Evolutionary conservation across 2,113 vertebrate species (phyloP), one percentile per base, ranked within the genome.

Genomic region (Petromus typicus): DNA sequence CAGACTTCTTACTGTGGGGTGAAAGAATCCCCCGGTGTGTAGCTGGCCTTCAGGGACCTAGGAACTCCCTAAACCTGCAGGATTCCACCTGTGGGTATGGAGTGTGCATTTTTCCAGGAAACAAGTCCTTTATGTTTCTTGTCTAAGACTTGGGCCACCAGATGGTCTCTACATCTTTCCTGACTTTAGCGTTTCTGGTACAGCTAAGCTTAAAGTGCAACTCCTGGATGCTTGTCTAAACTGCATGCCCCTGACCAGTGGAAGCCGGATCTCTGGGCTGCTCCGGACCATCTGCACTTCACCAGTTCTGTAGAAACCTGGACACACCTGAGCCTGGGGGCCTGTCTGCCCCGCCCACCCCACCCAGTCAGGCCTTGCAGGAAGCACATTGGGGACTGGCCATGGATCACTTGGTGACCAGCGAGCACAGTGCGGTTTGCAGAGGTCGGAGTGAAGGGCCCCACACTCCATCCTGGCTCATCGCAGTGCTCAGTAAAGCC

Each of bases 401-500:
- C 12, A 2, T n/a, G 17, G 69, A 43, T 43, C 37, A 40, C 37
- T 27, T 27, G 69, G 69, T 43, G 69, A 22, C 40, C 69, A 73
- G 37, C 37, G 4, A 73, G 69, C 16, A 43, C 23, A 4, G 20
- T 13, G 11, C 0, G 5, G 32, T 73, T 22, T 23, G 18, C 51
- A 43, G 63, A 23, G 7, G n/a, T n/a, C n/a, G 2, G 3, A 32
- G 61, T 2, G 43, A 13, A 34, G 1, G 1, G 6, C 2, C 10
- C 54, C 83, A 3, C 27, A 27, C 40, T 78, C 27, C 48, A 5
- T 7, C 40, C 40, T 0, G 6, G 40, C 17, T 23, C 43, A 22
- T 1, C 11, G 56, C 57, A 71, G 61, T 22, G 2, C 64, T 64
- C 20, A 2, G 2, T 30, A 18, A 13, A 25, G 3, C 37, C 18